Base-by-base conservation (phyloP, 2,113 vertebrate species). In the Passer domesticus region DNA sequence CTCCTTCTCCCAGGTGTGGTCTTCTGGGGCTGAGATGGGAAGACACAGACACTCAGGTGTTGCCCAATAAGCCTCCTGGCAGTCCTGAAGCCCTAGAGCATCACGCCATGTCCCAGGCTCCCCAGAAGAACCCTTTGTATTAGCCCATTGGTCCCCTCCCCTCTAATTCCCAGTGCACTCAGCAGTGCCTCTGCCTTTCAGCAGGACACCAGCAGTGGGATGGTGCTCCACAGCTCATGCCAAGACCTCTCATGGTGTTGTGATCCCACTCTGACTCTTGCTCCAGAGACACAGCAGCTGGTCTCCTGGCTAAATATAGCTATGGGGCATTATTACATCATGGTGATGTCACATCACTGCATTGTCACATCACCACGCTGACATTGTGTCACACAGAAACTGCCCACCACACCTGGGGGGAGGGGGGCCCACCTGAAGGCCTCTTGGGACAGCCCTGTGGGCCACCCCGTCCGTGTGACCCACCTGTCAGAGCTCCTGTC, bases 351-450 rank as follows among this genome's bases (percentile, higher is more conserved):
- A 52, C 76, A 73, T 72, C 58, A 21, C 1, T 0, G 5, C 49
- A 41, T 79, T 55, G 74, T 63, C 20, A 30, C 41, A 55, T 56
- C 66, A 22, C 30, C 1, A 0, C 0, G 2, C 11, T 66, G 37
- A 37, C 52, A 37, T 4, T 27, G 31, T 1, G 1, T 44, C 68
- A 46, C 33, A 39, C 0, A 0, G 22, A 50, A 33, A 33, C 27
- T 11, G 18, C 35, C 46, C 13, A 12, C 18, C 55, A 44, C 23
- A 19, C 37, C 18, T 4, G 1, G 23, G 10, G 1, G 21, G 21
- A 8, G 6, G 3, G 6, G 59, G 28, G 13, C 2, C 27, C 0
- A 0, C 14, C 53, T 25, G 25, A 17, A 76, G 46, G 12, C 8
- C 23, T 23, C 55, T 52, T 44, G 27, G 63, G 33, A 44, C 63